Evolutionary conservation across 2,888 invertebrate species (phyloP).

Genomic region (Chirona hameri): DNA sequence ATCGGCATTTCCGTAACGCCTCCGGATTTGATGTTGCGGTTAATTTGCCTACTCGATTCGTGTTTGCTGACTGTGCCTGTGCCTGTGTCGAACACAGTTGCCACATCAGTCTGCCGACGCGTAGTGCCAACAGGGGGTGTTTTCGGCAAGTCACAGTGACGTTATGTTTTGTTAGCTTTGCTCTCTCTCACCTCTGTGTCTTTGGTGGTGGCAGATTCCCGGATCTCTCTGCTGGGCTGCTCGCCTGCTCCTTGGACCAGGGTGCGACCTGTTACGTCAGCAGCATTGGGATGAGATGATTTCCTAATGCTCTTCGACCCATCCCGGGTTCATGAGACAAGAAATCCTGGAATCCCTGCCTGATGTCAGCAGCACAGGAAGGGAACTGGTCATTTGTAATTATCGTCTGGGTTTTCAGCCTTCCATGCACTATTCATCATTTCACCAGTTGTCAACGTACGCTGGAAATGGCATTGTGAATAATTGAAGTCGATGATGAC

Average conservation of each 20-base stretch:
- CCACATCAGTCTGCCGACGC: no score
- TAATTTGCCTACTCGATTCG: no score
- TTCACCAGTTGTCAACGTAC: neutral
- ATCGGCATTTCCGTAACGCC: no score
- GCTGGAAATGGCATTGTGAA: neutral
- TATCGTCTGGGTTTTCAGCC: neutral
- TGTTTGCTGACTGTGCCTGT: no score
- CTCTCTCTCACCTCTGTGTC: constrained; percentile 31
- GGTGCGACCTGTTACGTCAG: neutral
- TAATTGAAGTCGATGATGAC: neutral
- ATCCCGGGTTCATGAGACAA: constrained; percentile 31
- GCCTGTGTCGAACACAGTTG: no score
- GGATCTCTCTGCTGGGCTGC: neutral
- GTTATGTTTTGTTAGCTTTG: constrained; percentile 32
- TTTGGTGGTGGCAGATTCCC: neutral
- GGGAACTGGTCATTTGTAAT: neutral
- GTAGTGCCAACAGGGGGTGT: neutral
- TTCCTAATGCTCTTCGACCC: constrained; percentile 32
- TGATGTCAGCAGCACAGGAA: neutral
- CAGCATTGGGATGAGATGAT: neutral
- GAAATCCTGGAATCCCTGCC: no score
- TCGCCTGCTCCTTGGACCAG: neutral
- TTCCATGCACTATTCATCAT: neutral
- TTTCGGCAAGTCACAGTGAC: neutral
- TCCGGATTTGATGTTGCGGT: no score